These are phyloP conservation scores for Brenthis daphne DNA, from an alignment of 2,888 invertebrate genomes.

Conservation along the genomic window DNA sequence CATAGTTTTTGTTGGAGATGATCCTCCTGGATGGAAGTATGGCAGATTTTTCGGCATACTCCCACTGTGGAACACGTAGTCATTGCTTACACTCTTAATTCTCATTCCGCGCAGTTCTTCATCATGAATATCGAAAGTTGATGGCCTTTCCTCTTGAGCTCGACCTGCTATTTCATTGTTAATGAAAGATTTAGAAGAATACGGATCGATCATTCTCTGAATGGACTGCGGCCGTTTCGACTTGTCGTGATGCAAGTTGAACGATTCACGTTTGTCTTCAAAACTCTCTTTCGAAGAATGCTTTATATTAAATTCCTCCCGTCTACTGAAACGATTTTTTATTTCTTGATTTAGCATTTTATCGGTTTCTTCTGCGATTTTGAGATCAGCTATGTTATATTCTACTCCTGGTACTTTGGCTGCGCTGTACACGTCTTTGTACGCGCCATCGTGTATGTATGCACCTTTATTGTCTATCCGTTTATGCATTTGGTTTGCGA, in stretches of 20 bases:
- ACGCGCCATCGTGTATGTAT: constrained; percentile 75
- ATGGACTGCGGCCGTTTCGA: constrained; percentile 67
- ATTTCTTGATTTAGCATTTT: constrained; percentile 73
- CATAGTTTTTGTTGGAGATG: constrained; percentile 70
- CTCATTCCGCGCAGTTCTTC: constrained; percentile 67
- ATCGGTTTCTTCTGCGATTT: constrained; percentile 76
- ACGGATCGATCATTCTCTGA: constrained; percentile 67
- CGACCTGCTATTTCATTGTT: constrained; percentile 62
- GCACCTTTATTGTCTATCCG: constrained; percentile 77
- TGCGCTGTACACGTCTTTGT: constrained; percentile 75
- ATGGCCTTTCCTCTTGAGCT: constrained; percentile 57
- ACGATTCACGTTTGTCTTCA: constrained; percentile 67
- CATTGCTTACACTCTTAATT: constrained; percentile 62
- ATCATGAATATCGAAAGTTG: constrained; percentile 58
- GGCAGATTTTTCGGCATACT: constrained; percentile 76
- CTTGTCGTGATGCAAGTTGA: constrained; percentile 64
- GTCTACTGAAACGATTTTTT: constrained; percentile 65
- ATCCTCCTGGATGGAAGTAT: constrained; percentile 67
- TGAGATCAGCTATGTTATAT: constrained; percentile 77
- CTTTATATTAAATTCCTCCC: constrained; percentile 67
- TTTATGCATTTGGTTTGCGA: constrained; percentile 78
- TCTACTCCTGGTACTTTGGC: constrained; percentile 74
- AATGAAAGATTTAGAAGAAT: constrained; percentile 71
- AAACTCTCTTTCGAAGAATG: constrained; percentile 68
- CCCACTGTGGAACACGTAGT: constrained; percentile 67